These are phyloP conservation scores for Syrphus vitripennis DNA, from an alignment of 2,888 invertebrate species.

Conservation along the genomic window DNA sequence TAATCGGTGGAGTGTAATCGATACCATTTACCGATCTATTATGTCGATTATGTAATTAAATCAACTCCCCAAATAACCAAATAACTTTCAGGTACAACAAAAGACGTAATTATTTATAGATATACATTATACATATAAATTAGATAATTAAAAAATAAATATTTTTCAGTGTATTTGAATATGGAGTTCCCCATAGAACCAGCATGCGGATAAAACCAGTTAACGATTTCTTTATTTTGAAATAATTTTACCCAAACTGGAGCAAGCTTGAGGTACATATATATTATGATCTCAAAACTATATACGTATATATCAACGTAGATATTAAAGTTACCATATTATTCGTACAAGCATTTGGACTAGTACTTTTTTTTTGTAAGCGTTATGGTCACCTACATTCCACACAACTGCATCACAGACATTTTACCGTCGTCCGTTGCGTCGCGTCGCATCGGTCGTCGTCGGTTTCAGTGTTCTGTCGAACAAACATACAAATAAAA, in stretches of 20 bases:
- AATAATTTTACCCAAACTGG: slow-evolving; percentile 31
- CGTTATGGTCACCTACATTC: slow-evolving; percentile 61
- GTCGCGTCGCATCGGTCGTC: neutral
- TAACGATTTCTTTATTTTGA: slow-evolving; percentile 34
- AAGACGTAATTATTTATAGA: too few relatives aligned
- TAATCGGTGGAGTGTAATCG: too few relatives aligned
- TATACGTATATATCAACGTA: neutral
- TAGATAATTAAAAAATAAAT: neutral
- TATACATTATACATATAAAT: too few relatives aligned
- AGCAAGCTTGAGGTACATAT: slow-evolving; percentile 6
- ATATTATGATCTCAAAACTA: neutral
- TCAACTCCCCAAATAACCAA: too few relatives aligned
- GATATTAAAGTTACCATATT: slow-evolving; percentile 7
- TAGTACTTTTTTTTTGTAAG: neutral
- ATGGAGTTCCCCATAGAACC: slow-evolving; percentile 19
- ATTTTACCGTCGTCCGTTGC: neutral
- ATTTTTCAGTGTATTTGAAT: slow-evolving; percentile 12
- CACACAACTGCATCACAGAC: slow-evolving; percentile 32
- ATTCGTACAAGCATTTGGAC: slow-evolving; percentile 4
- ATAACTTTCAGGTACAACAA: too few relatives aligned
- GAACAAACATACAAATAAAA: neutral
- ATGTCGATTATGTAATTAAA: too few relatives aligned
- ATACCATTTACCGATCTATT: too few relatives aligned
- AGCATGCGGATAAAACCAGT: slow-evolving; percentile 27
- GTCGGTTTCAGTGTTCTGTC: neutral